Conservation (phyloP, 2,113 vertebrate genomes). For the Pimephales promelas region DNA sequence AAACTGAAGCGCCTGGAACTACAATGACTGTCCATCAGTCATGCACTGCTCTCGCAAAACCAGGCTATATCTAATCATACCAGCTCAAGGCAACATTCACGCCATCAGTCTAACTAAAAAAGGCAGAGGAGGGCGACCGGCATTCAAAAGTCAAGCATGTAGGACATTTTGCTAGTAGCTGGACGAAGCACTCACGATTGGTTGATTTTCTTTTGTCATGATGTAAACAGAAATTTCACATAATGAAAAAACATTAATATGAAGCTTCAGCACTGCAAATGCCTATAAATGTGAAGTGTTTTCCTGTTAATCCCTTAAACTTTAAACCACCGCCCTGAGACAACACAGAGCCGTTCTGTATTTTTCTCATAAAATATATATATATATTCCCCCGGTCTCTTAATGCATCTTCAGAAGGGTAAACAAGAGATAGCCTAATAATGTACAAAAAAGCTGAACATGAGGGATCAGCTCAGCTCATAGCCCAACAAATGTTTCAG, state of each 20-base stretch:
- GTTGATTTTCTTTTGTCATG: not conserved
- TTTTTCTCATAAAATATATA: not conserved
- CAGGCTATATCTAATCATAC: constrained; percentile 37
- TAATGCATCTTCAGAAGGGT: not conserved
- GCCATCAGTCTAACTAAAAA: constrained; percentile 44
- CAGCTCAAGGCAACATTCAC: constrained; percentile 27
- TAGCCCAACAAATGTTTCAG: not conserved
- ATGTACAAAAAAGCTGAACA: constrained; percentile 1
- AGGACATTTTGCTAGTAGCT: constrained; percentile 40
- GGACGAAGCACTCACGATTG: constrained; percentile 7
- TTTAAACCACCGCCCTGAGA: not conserved
- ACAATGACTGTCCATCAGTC: constrained; percentile 24
- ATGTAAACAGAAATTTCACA: not conserved
- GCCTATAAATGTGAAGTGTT: not conserved
- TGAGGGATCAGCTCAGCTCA: not conserved
- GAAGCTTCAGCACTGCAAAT: not conserved
- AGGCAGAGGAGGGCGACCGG: constrained; percentile 32
- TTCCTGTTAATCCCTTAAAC: not conserved
- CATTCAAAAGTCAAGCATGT: constrained; percentile 40
- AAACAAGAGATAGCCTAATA: not conserved
- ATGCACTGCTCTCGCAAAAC: constrained; percentile 29
- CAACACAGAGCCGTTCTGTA: not conserved
- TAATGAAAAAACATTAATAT: not conserved
- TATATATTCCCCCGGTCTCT: not conserved
- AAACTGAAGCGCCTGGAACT: constrained; percentile 39